A percentile compares a stretch with the other conserved stretches of the same genome.
Conservation (phyloP, 2,113 vertebrate species). For the pig (Sus scrofa) region DNA sequence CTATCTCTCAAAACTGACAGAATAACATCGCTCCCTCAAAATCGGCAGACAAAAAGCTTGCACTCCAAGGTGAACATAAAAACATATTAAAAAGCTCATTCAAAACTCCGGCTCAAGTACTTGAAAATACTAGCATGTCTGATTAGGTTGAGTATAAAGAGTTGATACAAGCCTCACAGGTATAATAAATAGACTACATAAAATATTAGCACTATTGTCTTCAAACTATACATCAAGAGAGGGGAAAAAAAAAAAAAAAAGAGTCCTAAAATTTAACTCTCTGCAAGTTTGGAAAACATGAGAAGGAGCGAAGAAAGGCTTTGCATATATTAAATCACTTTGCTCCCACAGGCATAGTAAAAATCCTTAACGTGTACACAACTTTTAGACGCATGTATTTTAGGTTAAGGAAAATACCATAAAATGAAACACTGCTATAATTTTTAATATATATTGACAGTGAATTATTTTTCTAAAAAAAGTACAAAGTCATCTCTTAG, state of each 20-base stretch:
- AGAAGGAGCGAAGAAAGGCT: slow-evolving; percentile 69
- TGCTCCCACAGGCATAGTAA: slow-evolving; percentile 74
- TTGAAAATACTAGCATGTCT: slow-evolving; percentile 32
- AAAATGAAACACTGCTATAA: slow-evolving; percentile 36
- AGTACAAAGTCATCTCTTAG: slow-evolving; percentile 69
- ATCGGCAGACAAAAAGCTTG: background rate
- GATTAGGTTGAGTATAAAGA: background rate
- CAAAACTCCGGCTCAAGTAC: background rate
- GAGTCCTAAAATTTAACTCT: slow-evolving; percentile 71
- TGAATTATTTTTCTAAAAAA: slow-evolving; percentile 67
- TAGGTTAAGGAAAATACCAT: slow-evolving; percentile 68
- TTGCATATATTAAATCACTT: slow-evolving; percentile 82
- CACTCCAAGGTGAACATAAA: background rate
- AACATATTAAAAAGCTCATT: slow-evolving; percentile 37
- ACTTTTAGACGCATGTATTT: slow-evolving; percentile 52
- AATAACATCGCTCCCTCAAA: slow-evolving; percentile 29
- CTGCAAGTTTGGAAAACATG: slow-evolving; percentile 80
- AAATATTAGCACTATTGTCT: slow-evolving; percentile 63
- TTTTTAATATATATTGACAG: slow-evolving; percentile 47
- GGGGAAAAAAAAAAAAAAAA: background rate
- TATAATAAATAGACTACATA: slow-evolving; percentile 58
- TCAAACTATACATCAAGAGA: slow-evolving; percentile 21
- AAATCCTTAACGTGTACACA: slow-evolving; percentile 52
- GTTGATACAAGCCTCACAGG: background rate
- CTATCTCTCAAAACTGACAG: slow-evolving; percentile 29